Conservation (phyloP, 2,888 invertebrate genomes). For the Chrysotoxum bicinctum region DNA sequence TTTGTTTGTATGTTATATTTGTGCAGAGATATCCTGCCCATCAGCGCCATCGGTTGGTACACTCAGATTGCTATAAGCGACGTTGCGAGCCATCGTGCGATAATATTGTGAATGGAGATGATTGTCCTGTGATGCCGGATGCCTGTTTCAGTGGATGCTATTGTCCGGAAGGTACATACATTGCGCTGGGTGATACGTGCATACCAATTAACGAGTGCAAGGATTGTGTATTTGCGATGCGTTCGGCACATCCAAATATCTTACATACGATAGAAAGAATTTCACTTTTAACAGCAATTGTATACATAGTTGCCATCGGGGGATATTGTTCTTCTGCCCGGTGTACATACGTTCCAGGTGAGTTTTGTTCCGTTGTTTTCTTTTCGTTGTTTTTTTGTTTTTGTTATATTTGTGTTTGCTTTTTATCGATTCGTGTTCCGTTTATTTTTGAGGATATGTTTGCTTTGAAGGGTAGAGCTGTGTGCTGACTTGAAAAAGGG, state of each 20-base stretch:
- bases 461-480: conserved; percentile 8
- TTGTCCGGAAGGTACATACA: conserved; percentile 87
- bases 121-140: conserved; percentile 85
- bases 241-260: conserved; percentile 90
- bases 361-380: conserved; percentile 81
- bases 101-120: conserved; percentile 83
- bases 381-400: conserved; percentile 83
- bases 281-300: conserved; percentile 92
- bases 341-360: conserved; percentile 80
- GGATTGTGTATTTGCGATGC: conserved; percentile 91
- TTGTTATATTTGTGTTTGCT: conserved; percentile 73
- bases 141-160: conserved; percentile 91
- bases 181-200: conserved; percentile 87
- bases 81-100: conserved; percentile 91
- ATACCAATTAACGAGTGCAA: conserved; percentile 88
- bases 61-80: conserved; percentile 89
- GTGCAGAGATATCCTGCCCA: conserved; percentile 44
- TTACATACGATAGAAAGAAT: conserved; percentile 88
- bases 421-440: conserved; percentile 33
- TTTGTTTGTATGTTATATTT: conserved; percentile 74
- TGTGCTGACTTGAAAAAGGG: not conserved
- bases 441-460: conserved; percentile 23
- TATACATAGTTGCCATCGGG: conserved; percentile 89
- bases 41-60: conserved; percentile 85
- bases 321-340: conserved; percentile 83